Evolutionary conservation across 1,140 invertebrate species (phyloP), one percentile per base, ranked within the genome.

Genomic region (Brachionus angularis): DNA sequence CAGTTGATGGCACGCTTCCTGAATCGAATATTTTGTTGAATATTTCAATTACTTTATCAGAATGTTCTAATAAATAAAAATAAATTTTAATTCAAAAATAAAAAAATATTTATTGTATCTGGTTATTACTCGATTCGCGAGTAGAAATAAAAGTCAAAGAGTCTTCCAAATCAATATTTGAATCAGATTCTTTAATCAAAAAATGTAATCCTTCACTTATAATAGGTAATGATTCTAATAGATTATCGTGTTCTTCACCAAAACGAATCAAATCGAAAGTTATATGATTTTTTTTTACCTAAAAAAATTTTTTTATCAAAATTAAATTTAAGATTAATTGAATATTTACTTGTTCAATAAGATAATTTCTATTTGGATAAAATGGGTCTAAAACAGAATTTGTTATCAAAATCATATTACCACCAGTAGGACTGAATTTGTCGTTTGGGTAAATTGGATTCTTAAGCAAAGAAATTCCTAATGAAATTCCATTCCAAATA

Each of bases 401-500:
- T 4, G 33, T 39, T 18, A 58, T 39, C 10, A 58, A 16, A 36
- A 58, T 25, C 12, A 58, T 58, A 39, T 36, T 58, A 23, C 53
- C 53, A 23, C 53, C 33, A 23, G 53, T 12, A 39, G 53, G 34
- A 18, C 23, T 21, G 12, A 58, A 23, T 23, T 23, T 16, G 21
- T 58, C 21, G 10, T 33, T 55, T 5, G 39, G 39, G 16, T 42
- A 8, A 3, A 39, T 31, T 39, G 33, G 36, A 3, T 12, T 58
- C 10, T 29, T 18, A 18, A 58, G 25, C 21, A 58, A 25, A 23
- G 33, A 58, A 3, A 58, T 12, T 21, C 33, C 34, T 39, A 58
- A 39, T 39, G 33, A 39, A 27, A 58, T 14, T 14, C 53, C 62
- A 67, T 67, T 67, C 62, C 62, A 67, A n/a, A 67, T 25, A 23